Evolutionary conservation across 2,888 invertebrate species (phyloP).

Genomic region (Eupithecia exiguata): DNA sequence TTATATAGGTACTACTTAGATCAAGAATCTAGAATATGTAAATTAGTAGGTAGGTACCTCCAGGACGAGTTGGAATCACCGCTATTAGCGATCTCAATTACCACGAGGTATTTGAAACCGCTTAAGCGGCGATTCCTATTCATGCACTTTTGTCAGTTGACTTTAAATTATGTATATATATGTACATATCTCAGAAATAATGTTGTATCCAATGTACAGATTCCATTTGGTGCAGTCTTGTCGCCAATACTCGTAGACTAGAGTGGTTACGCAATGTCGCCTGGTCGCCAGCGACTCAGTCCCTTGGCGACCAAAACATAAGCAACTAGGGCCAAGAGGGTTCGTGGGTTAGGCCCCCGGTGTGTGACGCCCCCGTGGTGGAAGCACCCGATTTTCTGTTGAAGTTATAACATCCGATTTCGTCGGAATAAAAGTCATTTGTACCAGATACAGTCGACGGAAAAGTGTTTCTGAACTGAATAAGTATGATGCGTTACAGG

Average conservation of each 20-base stretch:
- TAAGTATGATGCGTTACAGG: no score
- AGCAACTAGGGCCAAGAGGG: no score
- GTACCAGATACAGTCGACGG: no score
- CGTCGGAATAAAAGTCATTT: no score
- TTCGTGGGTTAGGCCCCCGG: no score
- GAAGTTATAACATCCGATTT: no score
- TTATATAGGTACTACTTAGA: background rate
- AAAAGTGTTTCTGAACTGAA: no score
- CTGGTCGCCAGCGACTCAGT: no score
- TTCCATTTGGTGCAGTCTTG: background rate
- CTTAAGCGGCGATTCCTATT: background rate
- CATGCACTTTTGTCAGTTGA: background rate
- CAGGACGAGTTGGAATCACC: background rate
- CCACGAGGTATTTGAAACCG: background rate
- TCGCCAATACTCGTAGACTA: background rate
- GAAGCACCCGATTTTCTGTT: no score
- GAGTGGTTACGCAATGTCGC: no score
- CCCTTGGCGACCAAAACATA: no score
- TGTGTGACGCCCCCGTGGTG: no score
- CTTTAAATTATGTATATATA: background rate
- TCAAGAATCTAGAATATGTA: background rate
- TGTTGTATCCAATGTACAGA: background rate
- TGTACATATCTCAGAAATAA: background rate
- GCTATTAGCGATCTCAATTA: background rate
- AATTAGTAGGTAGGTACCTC: background rate